A percentile compares a stretch with the other conserved stretches of the same genome.
Conservation (phyloP, 1,140 invertebrate genomes). For the Myzus persicae region DNA sequence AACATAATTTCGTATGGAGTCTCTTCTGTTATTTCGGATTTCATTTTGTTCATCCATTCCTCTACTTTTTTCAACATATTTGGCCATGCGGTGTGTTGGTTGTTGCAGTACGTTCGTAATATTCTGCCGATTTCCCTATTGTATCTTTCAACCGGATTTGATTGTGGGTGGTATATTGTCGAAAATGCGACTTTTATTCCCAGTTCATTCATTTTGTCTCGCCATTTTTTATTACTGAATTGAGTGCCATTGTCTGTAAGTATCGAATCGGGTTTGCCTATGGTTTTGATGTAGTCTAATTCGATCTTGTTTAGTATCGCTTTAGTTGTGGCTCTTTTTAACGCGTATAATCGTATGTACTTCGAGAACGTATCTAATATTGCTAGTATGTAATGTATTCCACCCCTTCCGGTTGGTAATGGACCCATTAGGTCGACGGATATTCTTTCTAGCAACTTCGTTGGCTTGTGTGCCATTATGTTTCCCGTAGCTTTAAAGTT, state of each 20-base stretch:
- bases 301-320: neutral
- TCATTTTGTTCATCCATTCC: neutral
- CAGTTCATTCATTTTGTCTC: neutral
- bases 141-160: neutral
- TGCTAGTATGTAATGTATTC: slow-evolving; percentile 10
- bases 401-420: neutral
- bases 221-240: neutral
- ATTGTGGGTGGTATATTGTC: neutral
- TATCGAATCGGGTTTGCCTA: neutral
- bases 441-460: neutral
- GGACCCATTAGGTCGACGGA: neutral
- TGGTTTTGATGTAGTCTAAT: neutral
- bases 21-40: too few species aligned
- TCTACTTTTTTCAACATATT: neutral
- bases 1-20: too few species aligned
- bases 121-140: slow-evolving; percentile 30
- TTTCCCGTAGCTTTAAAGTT: neutral
- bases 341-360: neutral
- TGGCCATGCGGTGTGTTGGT: neutral
- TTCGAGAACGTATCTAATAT: slow-evolving; percentile 19
- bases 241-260: neutral
- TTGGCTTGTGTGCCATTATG: neutral
- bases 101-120: neutral
- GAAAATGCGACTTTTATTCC: neutral
- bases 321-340: neutral